Evolutionary conservation across 2,113 vertebrate genomes (phyloP).

Genomic region (Aptenodytes forsteri): DNA sequence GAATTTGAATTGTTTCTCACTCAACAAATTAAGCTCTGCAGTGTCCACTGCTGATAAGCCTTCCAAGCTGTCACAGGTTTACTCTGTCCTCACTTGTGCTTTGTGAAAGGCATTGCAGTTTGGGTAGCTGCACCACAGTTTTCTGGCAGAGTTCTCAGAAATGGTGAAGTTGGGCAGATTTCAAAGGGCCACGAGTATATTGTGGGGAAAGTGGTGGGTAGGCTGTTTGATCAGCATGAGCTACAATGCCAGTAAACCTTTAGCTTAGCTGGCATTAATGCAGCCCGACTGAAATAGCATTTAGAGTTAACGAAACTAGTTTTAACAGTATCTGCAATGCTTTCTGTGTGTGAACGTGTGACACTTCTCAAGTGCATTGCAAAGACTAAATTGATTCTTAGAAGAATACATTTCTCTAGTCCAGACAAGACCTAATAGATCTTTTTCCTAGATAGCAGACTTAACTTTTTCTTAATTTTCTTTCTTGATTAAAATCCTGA

Average conservation of each 20-base stretch:
- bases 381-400: conserved; percentile 60
- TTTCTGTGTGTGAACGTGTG: conserved; percentile 41
- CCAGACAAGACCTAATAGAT: conserved; percentile 53
- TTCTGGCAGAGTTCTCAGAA: not conserved
- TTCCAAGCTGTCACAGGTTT: not conserved
- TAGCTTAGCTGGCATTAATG: conserved; percentile 18
- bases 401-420: conserved; percentile 58
- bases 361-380: conserved; percentile 49
- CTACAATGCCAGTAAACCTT: not conserved
- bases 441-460: conserved; percentile 36
- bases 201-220: not conserved
- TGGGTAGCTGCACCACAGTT: not conserved
- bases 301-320: conserved; percentile 51
- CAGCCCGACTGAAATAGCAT: not conserved
- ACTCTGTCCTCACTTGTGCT: not conserved
- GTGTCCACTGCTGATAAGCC: not conserved
- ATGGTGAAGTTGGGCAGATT: not conserved
- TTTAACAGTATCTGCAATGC: conserved; percentile 45
- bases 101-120: not conserved
- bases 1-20: not conserved
- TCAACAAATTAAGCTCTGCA: not conserved
- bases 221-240: not conserved
- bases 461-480: conserved; percentile 67
- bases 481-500: conserved; percentile 62
- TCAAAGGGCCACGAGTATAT: not conserved